Percentiles rank a stretch among this genome's conserved stretches.
phyloP scores from a whole-genome alignment of 1,140 invertebrate genomes.

The Samia ricini region DNA sequence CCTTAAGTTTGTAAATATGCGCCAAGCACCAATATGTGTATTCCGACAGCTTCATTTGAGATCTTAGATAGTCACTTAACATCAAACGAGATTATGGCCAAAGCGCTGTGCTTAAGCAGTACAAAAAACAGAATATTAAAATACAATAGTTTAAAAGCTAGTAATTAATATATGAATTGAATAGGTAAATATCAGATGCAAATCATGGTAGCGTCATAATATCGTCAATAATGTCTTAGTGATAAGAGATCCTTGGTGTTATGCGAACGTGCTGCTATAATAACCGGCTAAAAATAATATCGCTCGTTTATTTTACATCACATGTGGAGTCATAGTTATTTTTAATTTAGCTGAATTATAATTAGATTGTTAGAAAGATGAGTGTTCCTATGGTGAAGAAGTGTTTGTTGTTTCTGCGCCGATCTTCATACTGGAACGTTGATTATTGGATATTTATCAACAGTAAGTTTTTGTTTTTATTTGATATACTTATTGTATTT shows the following conservation, averaged over 20 bases:
- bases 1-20: too few species aligned
- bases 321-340: background rate
- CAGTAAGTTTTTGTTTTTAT: slow-evolving; percentile 32
- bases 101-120: too few species aligned
- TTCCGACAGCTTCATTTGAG: too few species aligned
- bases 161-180: background rate
- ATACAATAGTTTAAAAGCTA: background rate
- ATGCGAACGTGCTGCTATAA: background rate
- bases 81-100: too few species aligned
- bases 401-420: slow-evolving; percentile 60
- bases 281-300: slow-evolving; percentile 7
- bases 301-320: background rate
- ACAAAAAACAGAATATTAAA: too few species aligned
- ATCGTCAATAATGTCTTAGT: slow-evolving; percentile 8
- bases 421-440: slow-evolving; percentile 55
- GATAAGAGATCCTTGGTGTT: slow-evolving; percentile 12
- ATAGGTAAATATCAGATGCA: background rate
- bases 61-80: too few species aligned
- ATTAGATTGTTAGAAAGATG: slow-evolving; percentile 30
- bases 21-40: too few species aligned
- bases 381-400: slow-evolving; percentile 62
- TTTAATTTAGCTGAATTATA: background rate
- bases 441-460: slow-evolving; percentile 59
- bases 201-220: background rate
- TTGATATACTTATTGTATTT: background rate